Evolutionary conservation across 2,113 vertebrate genomes (phyloP).

Genomic region (Actenoides hombroni): DNA sequence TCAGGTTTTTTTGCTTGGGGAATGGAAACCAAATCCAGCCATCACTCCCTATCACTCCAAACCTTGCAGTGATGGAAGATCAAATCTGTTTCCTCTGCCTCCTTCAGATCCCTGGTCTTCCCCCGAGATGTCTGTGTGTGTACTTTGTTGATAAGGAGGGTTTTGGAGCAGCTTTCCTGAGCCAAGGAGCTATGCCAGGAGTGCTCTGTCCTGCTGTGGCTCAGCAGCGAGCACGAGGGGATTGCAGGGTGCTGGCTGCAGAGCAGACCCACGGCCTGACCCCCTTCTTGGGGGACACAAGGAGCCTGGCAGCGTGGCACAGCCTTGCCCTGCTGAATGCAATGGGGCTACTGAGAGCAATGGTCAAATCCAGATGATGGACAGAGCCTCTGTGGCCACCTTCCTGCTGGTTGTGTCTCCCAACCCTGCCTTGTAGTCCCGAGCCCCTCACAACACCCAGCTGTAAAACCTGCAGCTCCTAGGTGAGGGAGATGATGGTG

Average conservation of each 20-base stretch:
- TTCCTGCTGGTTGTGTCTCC: neutral
- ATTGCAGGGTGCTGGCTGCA: neutral
- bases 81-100: neutral
- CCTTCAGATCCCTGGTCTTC: neutral
- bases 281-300: neutral
- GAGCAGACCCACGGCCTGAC: too few species aligned
- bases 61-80: neutral
- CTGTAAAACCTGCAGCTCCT: neutral
- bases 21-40: neutral
- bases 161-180: fast-evolving
- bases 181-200: neutral
- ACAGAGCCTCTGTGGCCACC: neutral
- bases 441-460: neutral
- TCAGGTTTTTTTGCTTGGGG: neutral
- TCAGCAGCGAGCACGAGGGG: fast-evolving
- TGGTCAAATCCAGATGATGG: fast-evolving
- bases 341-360: neutral
- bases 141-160: neutral
- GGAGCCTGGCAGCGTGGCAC: neutral
- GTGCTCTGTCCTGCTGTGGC: neutral
- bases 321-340: neutral
- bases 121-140: fast-evolving
- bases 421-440: fast-evolving
- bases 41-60: fast-evolving
- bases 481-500: neutral